Evolutionary conservation across 2,797 vertebrate genomes (phyloP), one percentile per base, ranked within the genome.

Genomic region (Gymnopithys bicolor): DNA sequence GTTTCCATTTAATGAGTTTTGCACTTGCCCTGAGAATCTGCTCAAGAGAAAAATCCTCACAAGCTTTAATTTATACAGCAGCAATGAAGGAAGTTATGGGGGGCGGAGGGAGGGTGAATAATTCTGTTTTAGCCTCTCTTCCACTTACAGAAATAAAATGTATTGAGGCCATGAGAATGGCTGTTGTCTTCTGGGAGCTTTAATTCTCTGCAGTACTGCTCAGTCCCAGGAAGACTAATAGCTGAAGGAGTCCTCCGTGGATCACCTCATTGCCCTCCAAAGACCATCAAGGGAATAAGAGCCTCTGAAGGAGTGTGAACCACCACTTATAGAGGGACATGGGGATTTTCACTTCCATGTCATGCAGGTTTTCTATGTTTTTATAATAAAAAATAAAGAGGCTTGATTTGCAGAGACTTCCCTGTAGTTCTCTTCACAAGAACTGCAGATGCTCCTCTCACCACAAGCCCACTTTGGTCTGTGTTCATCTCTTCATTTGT

Each of bases 1-100:
- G 49, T 91, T 94, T 93, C 90, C 46, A 37, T 94, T 90, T 95
- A 95, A 93, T 93, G 92, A 92, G 58, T 92, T 95, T 91, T 92
- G 58, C 73, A 55, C 82, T 77, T 95, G 82, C 60, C 81, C 87
- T 77, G 49, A 85, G 75, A 91, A 48, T 48, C 71, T 80, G 43
- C 66, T 78, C 5, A 3, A 48, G 58, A 89, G 81, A 91, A 80
- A 94, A 95, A 68, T 25, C 51, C 51, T 95, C 66, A n/a, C 69
- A 78, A 84, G n/a, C 15, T 83, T 80, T 92, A 96, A 92, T 94
- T 93, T 89, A 84, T 79, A 86, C 45, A 91, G 79, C 69, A 69
- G 62, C 39, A 62, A 71, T 62, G 46, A 94, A 74, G 53, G 77
- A 95, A 93, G 62, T 95, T 89, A 64, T 28, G 22, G 32, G 41